Conservation (phyloP, 2,797 vertebrate genomes). For the Pangasius krempfi region DNA sequence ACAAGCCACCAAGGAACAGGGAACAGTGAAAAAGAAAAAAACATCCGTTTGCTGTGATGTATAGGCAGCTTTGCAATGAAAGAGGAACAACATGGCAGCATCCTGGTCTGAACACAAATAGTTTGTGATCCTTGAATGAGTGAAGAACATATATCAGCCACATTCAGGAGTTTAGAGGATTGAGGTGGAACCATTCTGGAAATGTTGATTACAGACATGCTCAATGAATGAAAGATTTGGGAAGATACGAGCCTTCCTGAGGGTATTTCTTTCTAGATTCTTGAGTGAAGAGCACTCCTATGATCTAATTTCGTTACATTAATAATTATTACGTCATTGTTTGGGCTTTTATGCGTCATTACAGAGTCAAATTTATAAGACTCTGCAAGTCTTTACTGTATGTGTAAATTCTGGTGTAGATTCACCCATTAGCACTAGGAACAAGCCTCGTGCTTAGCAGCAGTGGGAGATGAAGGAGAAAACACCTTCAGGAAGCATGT, state of each 20-base stretch:
- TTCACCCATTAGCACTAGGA: neutral
- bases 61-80: neutral
- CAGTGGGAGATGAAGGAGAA: neutral
- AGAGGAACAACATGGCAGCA: neutral
- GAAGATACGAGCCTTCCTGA: neutral
- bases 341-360: neutral
- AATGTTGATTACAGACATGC: neutral
- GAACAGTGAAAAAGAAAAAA: neutral
- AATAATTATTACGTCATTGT: neutral
- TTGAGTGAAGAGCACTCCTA: neutral
- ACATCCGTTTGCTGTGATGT: neutral
- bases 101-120: conserved; percentile 4
- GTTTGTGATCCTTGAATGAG: neutral
- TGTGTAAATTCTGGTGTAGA: neutral
- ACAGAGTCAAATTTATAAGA: neutral
- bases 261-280: neutral
- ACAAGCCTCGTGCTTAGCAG: neutral
- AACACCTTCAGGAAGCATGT: neutral
- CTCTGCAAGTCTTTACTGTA: neutral
- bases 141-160: conserved; percentile 10
- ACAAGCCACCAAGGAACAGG: neutral
- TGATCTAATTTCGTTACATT: neutral
- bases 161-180: neutral
- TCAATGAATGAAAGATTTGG: neutral
- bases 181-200: neutral